Evolutionary conservation across 2,888 invertebrate species (phyloP).

Genomic region (Augiades crinisus): DNA sequence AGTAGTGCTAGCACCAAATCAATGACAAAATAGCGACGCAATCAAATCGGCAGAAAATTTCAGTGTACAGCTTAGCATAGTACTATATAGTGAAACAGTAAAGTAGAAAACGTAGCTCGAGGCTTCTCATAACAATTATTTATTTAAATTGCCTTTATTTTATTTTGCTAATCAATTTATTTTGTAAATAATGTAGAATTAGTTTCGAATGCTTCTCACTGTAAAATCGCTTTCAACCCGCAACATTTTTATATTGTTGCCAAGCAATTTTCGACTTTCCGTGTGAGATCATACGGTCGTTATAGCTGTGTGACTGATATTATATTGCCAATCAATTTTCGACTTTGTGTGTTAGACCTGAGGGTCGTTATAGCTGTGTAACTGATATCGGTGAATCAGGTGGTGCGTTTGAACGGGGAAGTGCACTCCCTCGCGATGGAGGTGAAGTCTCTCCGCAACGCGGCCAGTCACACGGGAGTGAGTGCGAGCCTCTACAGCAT

Average conservation of each 20-base stretch:
- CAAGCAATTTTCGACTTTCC: not conserved
- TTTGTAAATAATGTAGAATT: not conserved
- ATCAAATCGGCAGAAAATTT: too few relatives aligned
- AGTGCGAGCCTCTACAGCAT: slow-evolving; percentile 75
- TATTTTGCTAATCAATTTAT: not conserved
- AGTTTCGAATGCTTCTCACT: too few relatives aligned
- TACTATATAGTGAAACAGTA: too few relatives aligned
- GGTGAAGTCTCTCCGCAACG: slow-evolving; percentile 66
- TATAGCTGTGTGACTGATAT: slow-evolving; percentile 13
- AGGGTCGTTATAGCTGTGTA: slow-evolving; percentile 7
- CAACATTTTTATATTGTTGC: not conserved
- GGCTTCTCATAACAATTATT: too few relatives aligned
- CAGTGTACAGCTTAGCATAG: too few relatives aligned
- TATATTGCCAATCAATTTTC: too few relatives aligned
- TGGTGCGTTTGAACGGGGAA: slow-evolving; percentile 85
- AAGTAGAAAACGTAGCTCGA: too few relatives aligned
- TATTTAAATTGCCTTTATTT: not conserved
- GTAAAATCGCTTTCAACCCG: too few relatives aligned
- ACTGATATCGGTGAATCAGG: slow-evolving; percentile 44
- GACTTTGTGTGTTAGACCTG: too few relatives aligned
- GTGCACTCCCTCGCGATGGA: slow-evolving; percentile 87
- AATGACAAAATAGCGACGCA: too few relatives aligned
- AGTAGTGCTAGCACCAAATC: too few relatives aligned
- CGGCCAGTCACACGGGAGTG: slow-evolving; percentile 60
- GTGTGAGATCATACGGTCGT: too few relatives aligned